Evolutionary conservation across 2,113 vertebrate species (phyloP).

Genomic region (Poecilia latipinna): DNA sequence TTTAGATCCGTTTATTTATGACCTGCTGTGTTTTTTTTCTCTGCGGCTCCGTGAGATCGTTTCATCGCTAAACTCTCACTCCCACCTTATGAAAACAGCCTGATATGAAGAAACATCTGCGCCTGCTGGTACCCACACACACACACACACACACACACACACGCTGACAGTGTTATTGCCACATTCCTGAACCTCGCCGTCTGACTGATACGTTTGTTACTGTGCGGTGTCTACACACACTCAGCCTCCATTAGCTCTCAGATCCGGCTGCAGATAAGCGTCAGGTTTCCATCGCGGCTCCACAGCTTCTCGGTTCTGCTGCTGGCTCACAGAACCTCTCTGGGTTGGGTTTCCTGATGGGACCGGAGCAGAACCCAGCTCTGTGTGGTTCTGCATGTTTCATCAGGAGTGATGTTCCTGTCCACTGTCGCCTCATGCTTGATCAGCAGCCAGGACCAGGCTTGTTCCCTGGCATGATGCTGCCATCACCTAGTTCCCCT

Average conservation of each 20-base stretch:
- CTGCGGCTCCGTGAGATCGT: neutral
- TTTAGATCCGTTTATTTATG: neutral
- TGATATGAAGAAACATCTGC: slow-evolving; percentile 18
- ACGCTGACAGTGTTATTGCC: neutral
- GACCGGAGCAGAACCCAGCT: too few relatives aligned
- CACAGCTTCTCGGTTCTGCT: too few relatives aligned
- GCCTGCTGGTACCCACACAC: slow-evolving; percentile 13
- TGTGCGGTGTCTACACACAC: slow-evolving; percentile 16
- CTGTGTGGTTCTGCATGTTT: too few relatives aligned
- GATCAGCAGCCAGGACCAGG: neutral
- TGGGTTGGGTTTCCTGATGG: too few relatives aligned
- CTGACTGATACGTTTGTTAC: slow-evolving; percentile 27
- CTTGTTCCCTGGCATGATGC: too few relatives aligned
- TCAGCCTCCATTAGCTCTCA: neutral
- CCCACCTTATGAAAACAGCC: slow-evolving; percentile 34
- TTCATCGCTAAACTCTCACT: slow-evolving; percentile 21
- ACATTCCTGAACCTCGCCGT: slow-evolving; percentile 15
- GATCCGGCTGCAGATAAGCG: too few relatives aligned
- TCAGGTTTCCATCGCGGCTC: too few relatives aligned
- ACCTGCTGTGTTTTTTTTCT: neutral
- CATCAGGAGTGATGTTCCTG: too few relatives aligned
- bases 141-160: neutral
- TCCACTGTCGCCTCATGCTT: neutral
- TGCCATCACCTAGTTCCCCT: too few relatives aligned
- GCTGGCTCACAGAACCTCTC: too few relatives aligned